phyloP scores from a whole-genome alignment of 2,888 invertebrate genomes.

The Anorthoa munda region DNA sequence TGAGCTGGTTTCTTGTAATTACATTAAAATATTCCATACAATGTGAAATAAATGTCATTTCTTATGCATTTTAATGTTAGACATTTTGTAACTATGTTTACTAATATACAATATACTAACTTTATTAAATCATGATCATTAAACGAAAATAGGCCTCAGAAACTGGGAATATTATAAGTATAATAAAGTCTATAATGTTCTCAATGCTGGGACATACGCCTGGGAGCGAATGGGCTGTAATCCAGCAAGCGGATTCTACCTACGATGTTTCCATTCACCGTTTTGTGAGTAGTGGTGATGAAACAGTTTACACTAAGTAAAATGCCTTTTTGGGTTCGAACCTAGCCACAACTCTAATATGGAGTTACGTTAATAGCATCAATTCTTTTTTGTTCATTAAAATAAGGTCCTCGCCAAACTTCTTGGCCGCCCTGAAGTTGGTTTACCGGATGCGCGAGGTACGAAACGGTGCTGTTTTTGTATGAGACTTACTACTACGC shows the following conservation, averaged over 20 bases:
- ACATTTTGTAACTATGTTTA: not conserved
- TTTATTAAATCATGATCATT: not conserved
- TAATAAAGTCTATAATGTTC: not conserved
- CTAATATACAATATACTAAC: not conserved
- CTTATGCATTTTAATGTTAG: conserved; percentile 7
- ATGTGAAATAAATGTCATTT: conserved; percentile 16
- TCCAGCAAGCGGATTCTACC: not conserved
- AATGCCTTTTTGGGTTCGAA: not conserved
- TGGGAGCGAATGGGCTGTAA: no score
- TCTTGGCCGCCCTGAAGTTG: no score
- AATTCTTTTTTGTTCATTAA: no score
- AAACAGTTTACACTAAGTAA: not conserved
- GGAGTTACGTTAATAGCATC: no score
- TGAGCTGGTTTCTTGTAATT: conserved; percentile 45
- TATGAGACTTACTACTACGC: no score
- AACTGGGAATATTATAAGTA: not conserved
- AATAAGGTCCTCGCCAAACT: no score
- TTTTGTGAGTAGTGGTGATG: not conserved
- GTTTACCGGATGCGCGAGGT: no score
- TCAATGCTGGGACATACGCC: not conserved
- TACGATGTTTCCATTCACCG: not conserved
- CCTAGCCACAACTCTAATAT: not conserved
- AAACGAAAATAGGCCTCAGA: not conserved
- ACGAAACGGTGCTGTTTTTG: no score
- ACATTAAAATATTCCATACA: conserved; percentile 8